Evolutionary conservation across 92 coral and sea anemone genomes (phyloP).

Genomic region (Isaurus tuberculatus): DNA sequence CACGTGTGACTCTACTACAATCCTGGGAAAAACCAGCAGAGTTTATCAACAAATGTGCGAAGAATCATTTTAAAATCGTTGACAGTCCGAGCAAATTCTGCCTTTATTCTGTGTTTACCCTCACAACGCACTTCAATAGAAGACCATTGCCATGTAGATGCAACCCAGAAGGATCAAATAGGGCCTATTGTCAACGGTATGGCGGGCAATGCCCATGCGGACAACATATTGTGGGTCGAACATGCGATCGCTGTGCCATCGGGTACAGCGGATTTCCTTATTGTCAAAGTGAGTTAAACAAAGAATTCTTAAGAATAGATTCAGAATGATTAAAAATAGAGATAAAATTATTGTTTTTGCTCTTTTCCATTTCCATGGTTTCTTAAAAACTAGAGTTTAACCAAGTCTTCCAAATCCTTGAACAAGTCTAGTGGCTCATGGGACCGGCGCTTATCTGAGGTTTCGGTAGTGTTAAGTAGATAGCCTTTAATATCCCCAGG

Average conservation of each 20-base stretch:
- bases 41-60: slow-evolving; percentile 78
- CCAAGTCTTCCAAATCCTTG: no score
- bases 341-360: no score
- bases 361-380: no score
- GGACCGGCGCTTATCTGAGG: no score
- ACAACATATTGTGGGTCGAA: slow-evolving; percentile 82
- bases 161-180: slow-evolving; percentile 72
- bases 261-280: slow-evolving; percentile 89
- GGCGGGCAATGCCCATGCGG: slow-evolving; percentile 93
- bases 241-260: slow-evolving; percentile 78
- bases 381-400: no score
- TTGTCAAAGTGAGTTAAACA: slow-evolving; percentile 91
- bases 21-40: slow-evolving; percentile 67
- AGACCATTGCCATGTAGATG: slow-evolving; percentile 82
- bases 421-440: no score
- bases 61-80: slow-evolving; percentile 66
- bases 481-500: no score
- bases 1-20: slow-evolving; percentile 65
- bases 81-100: slow-evolving; percentile 63
- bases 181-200: slow-evolving; percentile 71
- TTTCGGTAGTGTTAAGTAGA: no score
- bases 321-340: no score
- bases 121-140: slow-evolving; percentile 75
- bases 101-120: slow-evolving; percentile 72
- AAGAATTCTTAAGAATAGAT: no score